Evolutionary conservation across 2,888 invertebrate species (phyloP), one percentile per base, ranked within the genome.

Genomic region (Dorcus parallelipipedus): DNA sequence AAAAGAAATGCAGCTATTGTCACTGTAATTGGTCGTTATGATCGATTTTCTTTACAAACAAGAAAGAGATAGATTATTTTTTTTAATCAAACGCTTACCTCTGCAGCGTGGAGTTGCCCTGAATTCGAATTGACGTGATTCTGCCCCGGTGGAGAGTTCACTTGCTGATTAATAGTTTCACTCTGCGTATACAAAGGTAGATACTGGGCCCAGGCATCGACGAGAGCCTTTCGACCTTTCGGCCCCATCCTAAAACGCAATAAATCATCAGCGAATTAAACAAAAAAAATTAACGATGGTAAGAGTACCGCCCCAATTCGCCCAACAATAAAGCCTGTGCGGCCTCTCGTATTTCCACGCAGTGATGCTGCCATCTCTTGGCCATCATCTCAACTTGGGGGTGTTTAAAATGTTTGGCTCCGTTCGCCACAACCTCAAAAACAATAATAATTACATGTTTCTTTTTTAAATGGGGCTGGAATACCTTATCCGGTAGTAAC

Each of bases 381-480:
- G 97, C 98, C 82, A 99, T 84, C 88, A 97, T 93, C 79, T 99
- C 98, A 3, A 99, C 94, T 78, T 95, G 93, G 0, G 97, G 97
- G n/a, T 95, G 86, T 74, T 96, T 94, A 79, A 94, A 96, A 60
- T 85, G 85, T 76, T 86, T 88, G 0, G 89, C 87, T 39, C 90
- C 90, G 72, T 83, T 78, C 69, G 71, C 80, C 58, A 78, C 73
- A 17, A 78, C 75, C 73, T 73, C 59, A 23, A 51, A 14, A 14
- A 14, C 1, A 14, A 14, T 14, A 1, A 14, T 14, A 14, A 14
- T 14, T 14, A 14, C 14, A 14, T 14, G 14, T 14, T 14, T 14
- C 1, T 14, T 14, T 14, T 14, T 14, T 14, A 14, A 55, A 50
- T n/a, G 14, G 3, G n/a, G 14, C 14, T 20, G 55, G 52, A n/a